Evolutionary conservation across 2,113 vertebrate species (phyloP).

Genomic region (Vicugna pacos): DNA sequence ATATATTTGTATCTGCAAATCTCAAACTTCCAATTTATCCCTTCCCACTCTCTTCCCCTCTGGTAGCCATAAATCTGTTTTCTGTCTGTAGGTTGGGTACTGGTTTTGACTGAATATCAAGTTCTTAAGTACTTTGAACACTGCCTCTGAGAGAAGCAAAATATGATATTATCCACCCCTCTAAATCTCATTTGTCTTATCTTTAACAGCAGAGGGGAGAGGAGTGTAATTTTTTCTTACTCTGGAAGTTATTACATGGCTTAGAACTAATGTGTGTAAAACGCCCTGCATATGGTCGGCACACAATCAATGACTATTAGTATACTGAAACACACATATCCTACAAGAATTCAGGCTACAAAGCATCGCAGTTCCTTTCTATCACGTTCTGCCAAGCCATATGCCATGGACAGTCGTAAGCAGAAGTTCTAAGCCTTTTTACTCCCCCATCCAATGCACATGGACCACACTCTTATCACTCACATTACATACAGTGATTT

Average conservation of each 20-base stretch:
- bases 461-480: neutral
- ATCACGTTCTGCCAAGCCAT: neutral
- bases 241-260: neutral
- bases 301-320: neutral
- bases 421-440: neutral
- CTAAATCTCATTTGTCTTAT: neutral
- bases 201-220: fast-evolving
- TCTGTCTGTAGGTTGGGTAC: neutral
- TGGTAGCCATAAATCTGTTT: no score
- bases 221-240: neutral
- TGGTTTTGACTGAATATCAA: neutral
- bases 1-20: no score
- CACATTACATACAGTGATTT: neutral
- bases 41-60: no score
- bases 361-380: neutral
- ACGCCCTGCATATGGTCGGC: neutral
- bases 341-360: neutral
- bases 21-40: no score
- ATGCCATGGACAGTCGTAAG: neutral
- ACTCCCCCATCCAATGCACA: neutral
- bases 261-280: neutral
- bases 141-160: neutral
- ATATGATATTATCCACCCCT: neutral
- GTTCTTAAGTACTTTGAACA: neutral
- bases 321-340: neutral